Percentiles rank a stretch among this genome's conserved stretches.
These are phyloP conservation scores for Heliothis subflexa DNA, from an alignment of 1,140 invertebrate genomes.

Conservation along the genomic window DNA sequence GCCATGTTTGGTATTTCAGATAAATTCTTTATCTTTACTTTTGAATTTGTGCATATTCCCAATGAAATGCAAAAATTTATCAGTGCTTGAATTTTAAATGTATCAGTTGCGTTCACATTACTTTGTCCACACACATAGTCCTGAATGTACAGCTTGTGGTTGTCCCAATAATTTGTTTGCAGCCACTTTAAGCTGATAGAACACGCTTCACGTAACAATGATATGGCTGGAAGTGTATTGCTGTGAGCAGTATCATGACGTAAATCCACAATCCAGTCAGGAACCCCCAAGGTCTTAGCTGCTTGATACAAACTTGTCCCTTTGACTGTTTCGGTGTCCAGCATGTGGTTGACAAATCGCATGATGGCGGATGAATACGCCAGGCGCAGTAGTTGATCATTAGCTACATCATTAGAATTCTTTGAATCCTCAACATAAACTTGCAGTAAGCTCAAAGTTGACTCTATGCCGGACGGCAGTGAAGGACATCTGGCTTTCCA, in stretches of 20 bases:
- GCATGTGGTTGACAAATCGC: slow-evolving; percentile 88
- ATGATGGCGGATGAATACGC: slow-evolving; percentile 88
- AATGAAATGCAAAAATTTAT: slow-evolving; percentile 76
- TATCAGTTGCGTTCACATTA: slow-evolving; percentile 52
- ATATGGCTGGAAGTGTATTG: slow-evolving; percentile 86
- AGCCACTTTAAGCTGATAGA: slow-evolving; percentile 87
- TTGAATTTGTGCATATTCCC: slow-evolving; percentile 72
- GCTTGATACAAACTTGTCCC: slow-evolving; percentile 86
- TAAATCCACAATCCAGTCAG: slow-evolving; percentile 89
- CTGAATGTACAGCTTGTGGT: slow-evolving; percentile 69
- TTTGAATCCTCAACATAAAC: slow-evolving; percentile 80
- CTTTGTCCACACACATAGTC: slow-evolving; percentile 64
- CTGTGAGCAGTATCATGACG: slow-evolving; percentile 89
- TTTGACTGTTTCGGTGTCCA: slow-evolving; percentile 84
- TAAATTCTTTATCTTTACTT: slow-evolving; percentile 73
- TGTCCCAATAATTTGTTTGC: slow-evolving; percentile 85
- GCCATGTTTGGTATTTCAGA: slow-evolving; percentile 70
- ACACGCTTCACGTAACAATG: slow-evolving; percentile 86
- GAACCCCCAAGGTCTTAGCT: slow-evolving; percentile 87
- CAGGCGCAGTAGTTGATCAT: slow-evolving; percentile 84
- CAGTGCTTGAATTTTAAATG: slow-evolving; percentile 65
- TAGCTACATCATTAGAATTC: slow-evolving; percentile 48
- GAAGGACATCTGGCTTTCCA: slow-evolving; percentile 89
- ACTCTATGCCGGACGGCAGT: slow-evolving; percentile 89
- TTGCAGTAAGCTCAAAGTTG: slow-evolving; percentile 89